These are phyloP conservation scores for Dicerorhinus sumatrensis DNA, from an alignment of 2,113 vertebrate genomes.

Conservation along the genomic window DNA sequence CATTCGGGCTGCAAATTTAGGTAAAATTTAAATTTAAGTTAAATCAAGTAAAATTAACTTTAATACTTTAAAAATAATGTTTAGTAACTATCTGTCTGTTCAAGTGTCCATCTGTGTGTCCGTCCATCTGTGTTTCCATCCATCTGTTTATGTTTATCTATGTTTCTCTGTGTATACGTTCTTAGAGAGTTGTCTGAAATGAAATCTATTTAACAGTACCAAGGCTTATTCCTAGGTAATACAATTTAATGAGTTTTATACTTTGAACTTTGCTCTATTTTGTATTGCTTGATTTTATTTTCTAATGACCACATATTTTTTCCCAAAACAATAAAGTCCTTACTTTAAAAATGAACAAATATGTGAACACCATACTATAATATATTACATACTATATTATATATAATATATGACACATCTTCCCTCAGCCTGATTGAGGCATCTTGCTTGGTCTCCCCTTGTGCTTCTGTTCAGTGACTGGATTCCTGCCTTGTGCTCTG, in stretches of 20 bases:
- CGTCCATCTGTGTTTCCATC: background rate
- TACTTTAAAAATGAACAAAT: background rate
- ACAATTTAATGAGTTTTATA: slow-evolving; percentile 5
- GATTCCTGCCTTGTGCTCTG: background rate
- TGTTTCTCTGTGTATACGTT: background rate
- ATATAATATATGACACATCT: background rate
- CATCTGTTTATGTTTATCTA: background rate
- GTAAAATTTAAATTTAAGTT: slow-evolving; percentile 26
- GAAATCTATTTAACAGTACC: background rate
- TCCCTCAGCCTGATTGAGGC: background rate
- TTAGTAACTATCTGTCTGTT: background rate
- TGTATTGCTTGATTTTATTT: slow-evolving; percentile 38
- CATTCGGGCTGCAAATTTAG: background rate
- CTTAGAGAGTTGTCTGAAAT: background rate
- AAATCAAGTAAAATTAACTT: slow-evolving; percentile 12
- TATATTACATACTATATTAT: background rate
- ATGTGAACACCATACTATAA: background rate
- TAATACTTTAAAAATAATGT: slow-evolving; percentile 11
- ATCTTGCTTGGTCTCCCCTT: background rate
- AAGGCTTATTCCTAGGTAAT: background rate
- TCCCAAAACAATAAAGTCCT: background rate
- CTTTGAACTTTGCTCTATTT: slow-evolving; percentile 35
- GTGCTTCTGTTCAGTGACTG: background rate
- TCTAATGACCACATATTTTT: background rate
- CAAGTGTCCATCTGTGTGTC: background rate